A percentile compares a stretch with the other conserved stretches of the same genome.
These are phyloP conservation scores for Fundulus diaphanus DNA, from an alignment of 2,797 vertebrate genomes.

Conservation along the genomic window DNA sequence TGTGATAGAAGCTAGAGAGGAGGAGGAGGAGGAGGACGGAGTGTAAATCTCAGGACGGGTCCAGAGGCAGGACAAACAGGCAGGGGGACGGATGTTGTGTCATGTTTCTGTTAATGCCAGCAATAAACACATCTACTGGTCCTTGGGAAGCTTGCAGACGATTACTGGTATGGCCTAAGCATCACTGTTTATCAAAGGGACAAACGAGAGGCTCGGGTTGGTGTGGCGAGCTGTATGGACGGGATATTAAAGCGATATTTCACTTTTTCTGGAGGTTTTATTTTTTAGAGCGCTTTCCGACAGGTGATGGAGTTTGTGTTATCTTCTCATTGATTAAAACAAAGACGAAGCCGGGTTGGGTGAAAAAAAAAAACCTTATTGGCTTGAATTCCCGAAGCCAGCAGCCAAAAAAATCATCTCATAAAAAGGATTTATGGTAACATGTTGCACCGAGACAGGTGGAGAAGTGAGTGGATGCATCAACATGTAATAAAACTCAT, in stretches of 20 bases:
- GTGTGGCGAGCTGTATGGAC: conserved; percentile 25
- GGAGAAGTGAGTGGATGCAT: conserved; percentile 28
- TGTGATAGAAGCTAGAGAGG: conserved; percentile 6
- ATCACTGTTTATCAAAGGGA: conserved; percentile 53
- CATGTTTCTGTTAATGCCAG: conserved; percentile 58
- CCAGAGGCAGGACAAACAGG: conserved; percentile 28
- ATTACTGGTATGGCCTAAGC: conserved; percentile 53
- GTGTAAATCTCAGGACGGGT: conserved; percentile 59
- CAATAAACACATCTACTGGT: conserved; percentile 63
- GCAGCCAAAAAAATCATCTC: conserved; percentile 6
- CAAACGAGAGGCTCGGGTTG: conserved; percentile 44
- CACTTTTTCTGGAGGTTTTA: conserved; percentile 22
- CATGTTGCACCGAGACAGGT: conserved; percentile 1
- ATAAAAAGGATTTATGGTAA: conserved; percentile 24
- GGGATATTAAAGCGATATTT: conserved; percentile 55
- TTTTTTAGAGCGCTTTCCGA: conserved; percentile 7
- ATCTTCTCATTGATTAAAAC: neutral
- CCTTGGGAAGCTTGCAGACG: conserved; percentile 55
- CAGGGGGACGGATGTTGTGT: conserved; percentile 54
- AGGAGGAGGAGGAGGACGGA: conserved; percentile 14
- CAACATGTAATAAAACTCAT: neutral
- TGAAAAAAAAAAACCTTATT: neutral
- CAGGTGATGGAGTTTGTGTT: conserved; percentile 18
- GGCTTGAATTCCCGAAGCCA: neutral
- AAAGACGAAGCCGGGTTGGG: neutral